Base-by-base conservation (phyloP, 1,140 invertebrate species). In the Drosophila burlai region DNA sequence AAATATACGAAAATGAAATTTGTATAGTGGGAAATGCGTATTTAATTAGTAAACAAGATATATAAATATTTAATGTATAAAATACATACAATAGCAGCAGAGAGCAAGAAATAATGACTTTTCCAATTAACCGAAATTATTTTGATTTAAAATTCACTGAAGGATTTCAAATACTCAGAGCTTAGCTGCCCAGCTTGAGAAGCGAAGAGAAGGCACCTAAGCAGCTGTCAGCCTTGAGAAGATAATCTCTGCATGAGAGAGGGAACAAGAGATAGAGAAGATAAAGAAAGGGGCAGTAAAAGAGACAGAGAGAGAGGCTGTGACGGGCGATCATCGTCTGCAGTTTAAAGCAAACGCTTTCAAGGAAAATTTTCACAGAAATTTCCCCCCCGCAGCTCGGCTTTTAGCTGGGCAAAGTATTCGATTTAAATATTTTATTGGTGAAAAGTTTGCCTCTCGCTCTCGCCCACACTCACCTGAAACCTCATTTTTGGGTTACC, bases 401-500 rank as follows among this genome's bases (percentile, higher is more conserved):
- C 43, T 55, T 34, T 34, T 59, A 43, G 18, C 69, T 43, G 45
- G 21, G 45, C 55, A 72, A 62, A 71, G 62, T 66, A 81, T 87
- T 89, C 81, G 78, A 81, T 90, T 90, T 90, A 81, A 89, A 89
- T 89, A 89, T 89, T 89, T 90, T 63, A 89, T 90, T 79, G 85
- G 85, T 47, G 64, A 78, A 57, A 78, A 89, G 49, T 49, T 67
- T 61, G 16, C 36, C 36, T 64, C 45, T 64, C 36, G 16, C 29
- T 34, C 29, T 34, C 29, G 34, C 73, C 52, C 26, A 29, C 38
- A 26, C 11, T 26, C 18, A 13, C 1, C 50, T 66, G 36, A 40
- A 67, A 45, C 66, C 38, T 67, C 40, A 50, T 77, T 68, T 75
- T 75, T 47, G 50, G 66, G 61, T 47, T 61, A 73, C 49, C 69